Base-by-base conservation (phyloP, 2,888 invertebrate genomes). In the Allolobophora icterica region DNA sequence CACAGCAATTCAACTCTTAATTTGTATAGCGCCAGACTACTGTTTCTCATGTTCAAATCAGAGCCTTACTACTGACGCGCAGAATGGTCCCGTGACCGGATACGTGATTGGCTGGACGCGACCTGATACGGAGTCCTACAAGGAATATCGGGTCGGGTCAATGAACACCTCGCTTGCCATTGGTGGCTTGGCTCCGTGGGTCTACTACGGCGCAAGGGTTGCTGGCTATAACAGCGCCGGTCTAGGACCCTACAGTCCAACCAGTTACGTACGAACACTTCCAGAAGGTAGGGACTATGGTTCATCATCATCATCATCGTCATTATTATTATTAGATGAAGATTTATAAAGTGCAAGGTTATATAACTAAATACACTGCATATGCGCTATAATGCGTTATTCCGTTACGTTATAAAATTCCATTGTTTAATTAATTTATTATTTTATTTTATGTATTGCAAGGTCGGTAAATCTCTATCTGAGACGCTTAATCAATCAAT, bases 181-280 rank as follows among this genome's bases (percentile, higher is more conserved):
- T 89, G 89, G 89, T 38, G 89, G 89, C 3, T 40, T 89, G 38
- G 24, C 89, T 35, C 89, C 89, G 5, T 89, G 89, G 89, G 40
- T 89, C 34, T 38, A 40, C 89, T 89, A 89, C 34, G 38, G 40
- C 0, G 15, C 34, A 4, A 24, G 13, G 11, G 38, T 89, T 34
- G 89, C 89, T 34, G 89, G 24, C 0, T 89, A 89, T 30, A 89
- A 89, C 89, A 19, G 24, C 11, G 89, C 89, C 30, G 89, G 89
- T 33, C 38, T 89, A 13, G 89, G 89, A 40, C 89, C 89, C 0
- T 89, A 17, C 40, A 40, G 89, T 24, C 8, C 24, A 30, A 35
- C 40, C 30, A 40, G 24, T 13, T 38, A 21, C 24, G 89, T 40
- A 30, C 89, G 89, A 34, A 89, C 89, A 15, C 30, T 89, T 30